Conservation (phyloP, 2,888 invertebrate species). For the Gortyna flavago region DNA sequence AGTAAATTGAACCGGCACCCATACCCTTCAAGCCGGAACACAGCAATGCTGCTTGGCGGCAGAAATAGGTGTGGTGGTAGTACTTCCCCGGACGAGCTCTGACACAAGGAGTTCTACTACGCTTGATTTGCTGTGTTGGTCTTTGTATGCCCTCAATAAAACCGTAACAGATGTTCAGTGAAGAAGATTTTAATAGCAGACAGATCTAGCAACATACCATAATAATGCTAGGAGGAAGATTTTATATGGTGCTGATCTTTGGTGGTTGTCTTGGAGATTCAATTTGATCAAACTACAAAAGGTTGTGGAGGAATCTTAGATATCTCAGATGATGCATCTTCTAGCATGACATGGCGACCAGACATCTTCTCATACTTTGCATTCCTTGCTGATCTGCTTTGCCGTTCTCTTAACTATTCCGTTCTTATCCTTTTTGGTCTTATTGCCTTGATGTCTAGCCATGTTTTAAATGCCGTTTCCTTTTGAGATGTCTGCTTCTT, state of each 20-base stretch:
- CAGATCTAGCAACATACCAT: conserved; percentile 5
- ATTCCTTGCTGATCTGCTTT: neutral
- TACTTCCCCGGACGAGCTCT: neutral
- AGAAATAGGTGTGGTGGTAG: conserved; percentile 9
- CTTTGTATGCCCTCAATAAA: neutral
- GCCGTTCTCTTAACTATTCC: neutral
- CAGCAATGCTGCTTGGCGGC: neutral
- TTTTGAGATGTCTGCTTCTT: neutral
- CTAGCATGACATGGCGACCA: neutral
- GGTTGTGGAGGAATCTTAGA: neutral
- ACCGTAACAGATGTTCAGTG: neutral
- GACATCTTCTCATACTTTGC: neutral
- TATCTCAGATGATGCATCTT: neutral
- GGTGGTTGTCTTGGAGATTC: neutral
- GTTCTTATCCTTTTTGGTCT: conserved; percentile 8
- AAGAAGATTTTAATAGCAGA: neutral
- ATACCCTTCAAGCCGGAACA: neutral
- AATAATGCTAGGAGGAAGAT: conserved; percentile 5
- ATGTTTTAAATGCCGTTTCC: neutral
- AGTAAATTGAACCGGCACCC: neutral
- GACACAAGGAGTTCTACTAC: conserved; percentile 4
- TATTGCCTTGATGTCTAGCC: neutral
- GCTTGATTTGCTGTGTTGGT: neutral
- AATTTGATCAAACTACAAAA: neutral
- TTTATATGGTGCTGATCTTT: neutral